These are phyloP conservation scores for Rhinopomastus cyanomelas DNA, from an alignment of 2,113 vertebrate genomes.

Conservation along the genomic window DNA sequence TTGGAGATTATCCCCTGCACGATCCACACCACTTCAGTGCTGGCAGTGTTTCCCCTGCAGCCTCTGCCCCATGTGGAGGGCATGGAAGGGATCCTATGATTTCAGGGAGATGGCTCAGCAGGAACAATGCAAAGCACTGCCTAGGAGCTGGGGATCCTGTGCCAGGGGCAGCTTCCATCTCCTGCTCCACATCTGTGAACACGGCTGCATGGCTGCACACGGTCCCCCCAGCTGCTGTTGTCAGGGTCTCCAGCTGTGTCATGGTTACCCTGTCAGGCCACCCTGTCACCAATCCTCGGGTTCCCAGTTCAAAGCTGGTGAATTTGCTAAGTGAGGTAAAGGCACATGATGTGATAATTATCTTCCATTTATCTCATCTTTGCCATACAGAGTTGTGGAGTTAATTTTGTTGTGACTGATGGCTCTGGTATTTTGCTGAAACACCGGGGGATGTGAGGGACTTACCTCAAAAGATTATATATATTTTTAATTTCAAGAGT, in stretches of 20 bases:
- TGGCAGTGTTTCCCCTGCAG: too few species aligned
- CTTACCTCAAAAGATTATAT: constrained; percentile 14
- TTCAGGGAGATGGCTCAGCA: too few species aligned
- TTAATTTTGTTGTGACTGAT: constrained; percentile 23
- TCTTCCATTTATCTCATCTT: neutral
- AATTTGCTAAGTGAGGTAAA: neutral
- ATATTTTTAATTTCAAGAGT: constrained; percentile 55
- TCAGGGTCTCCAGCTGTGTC: neutral
- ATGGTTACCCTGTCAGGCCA: neutral
- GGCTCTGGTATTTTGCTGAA: neutral
- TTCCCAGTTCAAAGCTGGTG: neutral
- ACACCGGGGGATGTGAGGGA: neutral
- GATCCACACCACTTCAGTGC: too few species aligned
- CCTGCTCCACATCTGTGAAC: too few species aligned
- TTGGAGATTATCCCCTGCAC: too few species aligned
- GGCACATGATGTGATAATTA: neutral
- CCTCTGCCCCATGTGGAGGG: too few species aligned
- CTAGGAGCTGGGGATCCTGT: too few species aligned
- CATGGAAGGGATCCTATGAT: too few species aligned
- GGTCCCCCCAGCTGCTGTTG: too few species aligned
- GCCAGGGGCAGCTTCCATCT: too few species aligned
- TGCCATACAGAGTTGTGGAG: constrained; percentile 29
- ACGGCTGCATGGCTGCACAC: too few species aligned
- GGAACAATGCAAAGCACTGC: too few species aligned
- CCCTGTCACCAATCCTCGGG: neutral